These are phyloP conservation scores for Pocillopora grandis DNA, from an alignment of 92 coral and sea anemone species.

Conservation along the genomic window DNA sequence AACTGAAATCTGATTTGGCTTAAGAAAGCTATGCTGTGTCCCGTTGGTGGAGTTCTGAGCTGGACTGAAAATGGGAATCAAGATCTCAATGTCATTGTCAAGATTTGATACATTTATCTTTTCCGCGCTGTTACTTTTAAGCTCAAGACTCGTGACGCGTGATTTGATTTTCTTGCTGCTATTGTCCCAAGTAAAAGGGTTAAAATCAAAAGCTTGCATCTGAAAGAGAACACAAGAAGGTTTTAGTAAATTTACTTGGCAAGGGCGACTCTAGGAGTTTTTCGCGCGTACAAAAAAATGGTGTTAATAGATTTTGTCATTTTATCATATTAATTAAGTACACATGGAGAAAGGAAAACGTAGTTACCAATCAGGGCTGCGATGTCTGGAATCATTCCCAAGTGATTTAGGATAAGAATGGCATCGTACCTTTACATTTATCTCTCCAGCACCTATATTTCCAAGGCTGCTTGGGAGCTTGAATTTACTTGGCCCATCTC, in stretches of 20 bases:
- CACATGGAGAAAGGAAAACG: too few relatives aligned
- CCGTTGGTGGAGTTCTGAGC: background rate
- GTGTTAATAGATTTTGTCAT: too few relatives aligned
- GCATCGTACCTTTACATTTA: background rate
- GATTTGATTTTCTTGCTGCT: slow-evolving; percentile 16
- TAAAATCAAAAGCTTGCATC: slow-evolving; percentile 3
- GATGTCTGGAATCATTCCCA: too few relatives aligned
- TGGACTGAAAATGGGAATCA: background rate
- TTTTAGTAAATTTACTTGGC: too few relatives aligned
- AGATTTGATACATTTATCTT: slow-evolving; percentile 8
- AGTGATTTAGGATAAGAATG: background rate
- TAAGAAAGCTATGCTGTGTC: background rate
- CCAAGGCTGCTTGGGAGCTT: background rate
- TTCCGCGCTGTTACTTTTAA: background rate
- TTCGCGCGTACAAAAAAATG: background rate
- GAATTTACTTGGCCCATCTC: background rate
- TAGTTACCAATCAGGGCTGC: too few relatives aligned
- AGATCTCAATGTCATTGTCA: slow-evolving; percentile 7
- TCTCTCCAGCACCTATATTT: background rate
- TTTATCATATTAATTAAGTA: too few relatives aligned
- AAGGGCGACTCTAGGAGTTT: background rate
- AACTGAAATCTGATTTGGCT: slow-evolving; percentile 4
- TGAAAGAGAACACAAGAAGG: background rate
- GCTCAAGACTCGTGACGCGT: slow-evolving; percentile 19
- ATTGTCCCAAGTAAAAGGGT: slow-evolving; percentile 33